These are phyloP conservation scores for Xanthorhoe designata DNA, from an alignment of 2,888 invertebrate genomes.

Conservation along the genomic window DNA sequence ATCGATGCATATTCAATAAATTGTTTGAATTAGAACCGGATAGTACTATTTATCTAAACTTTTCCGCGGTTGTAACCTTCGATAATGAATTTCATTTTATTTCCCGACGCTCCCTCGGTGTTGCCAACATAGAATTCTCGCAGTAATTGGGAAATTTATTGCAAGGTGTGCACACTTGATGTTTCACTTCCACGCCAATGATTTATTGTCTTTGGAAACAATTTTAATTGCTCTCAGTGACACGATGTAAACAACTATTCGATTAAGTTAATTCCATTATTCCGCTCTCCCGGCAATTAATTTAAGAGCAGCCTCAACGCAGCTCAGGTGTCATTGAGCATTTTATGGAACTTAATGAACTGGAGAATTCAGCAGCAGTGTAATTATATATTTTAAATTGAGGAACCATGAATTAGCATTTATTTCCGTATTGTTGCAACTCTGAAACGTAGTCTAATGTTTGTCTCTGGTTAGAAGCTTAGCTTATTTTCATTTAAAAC, in stretches of 20 bases:
- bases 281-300: constrained; percentile 71
- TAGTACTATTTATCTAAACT: constrained; percentile 27
- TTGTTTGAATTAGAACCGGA: constrained; percentile 4
- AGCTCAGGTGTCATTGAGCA: constrained; percentile 49
- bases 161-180: constrained; percentile 82
- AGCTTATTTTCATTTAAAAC: too few species aligned
- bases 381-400: constrained; percentile 13
- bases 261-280: constrained; percentile 84
- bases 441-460: background rate
- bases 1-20: background rate
- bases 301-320: constrained; percentile 70
- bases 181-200: constrained; percentile 84
- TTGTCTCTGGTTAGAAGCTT: background rate
- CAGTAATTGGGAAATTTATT: constrained; percentile 84
- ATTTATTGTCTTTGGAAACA: constrained; percentile 83
- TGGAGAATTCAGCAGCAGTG: constrained; percentile 36
- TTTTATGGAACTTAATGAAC: constrained; percentile 49
- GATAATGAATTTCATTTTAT: constrained; percentile 80
- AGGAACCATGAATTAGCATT: background rate
- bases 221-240: constrained; percentile 84
- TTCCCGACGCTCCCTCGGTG: constrained; percentile 62
- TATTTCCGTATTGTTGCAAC: background rate
- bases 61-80: constrained; percentile 43
- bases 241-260: constrained; percentile 85
- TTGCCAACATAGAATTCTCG: constrained; percentile 73